Base-by-base conservation (phyloP, 2,113 vertebrate genomes). In the Mus spicilegus region DNA sequence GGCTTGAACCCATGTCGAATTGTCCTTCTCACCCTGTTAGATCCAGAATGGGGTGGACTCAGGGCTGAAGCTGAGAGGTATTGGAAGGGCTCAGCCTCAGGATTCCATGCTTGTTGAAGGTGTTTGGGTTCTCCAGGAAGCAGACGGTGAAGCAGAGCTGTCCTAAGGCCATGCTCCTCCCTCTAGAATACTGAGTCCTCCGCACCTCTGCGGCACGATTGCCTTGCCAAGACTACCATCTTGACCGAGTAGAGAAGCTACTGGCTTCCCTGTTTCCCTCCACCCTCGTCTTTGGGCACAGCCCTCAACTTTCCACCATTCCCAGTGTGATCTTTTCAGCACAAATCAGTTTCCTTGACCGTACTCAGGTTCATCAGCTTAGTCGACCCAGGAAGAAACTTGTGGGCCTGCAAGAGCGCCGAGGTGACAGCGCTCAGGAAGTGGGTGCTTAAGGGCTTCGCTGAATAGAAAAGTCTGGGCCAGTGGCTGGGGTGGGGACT, bases 21-120 rank as follows among this genome's bases (percentile, higher is more conserved):
- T 17, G 54, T 28, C 28, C 16, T 14, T 28, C n/a, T 87, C 70
- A 63, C 20, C 24, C 75, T 61, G 33, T 46, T 42, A 58, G 22
- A 65, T 58, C 36, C 80, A 76, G 67, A 30, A 80, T 3, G 6
- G 42, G 51, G 10, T 88, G 61, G n/a, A 46, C 46, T 63, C 58
- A 65, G 67, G 86, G 54, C 61, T 78, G n/a, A 87, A 49, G 28
- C 77, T 51, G 63, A 94, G 96, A 33, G 1, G 4, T 12, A 9
- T 22, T 19, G 49, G 88, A 78, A 13, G 0, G 2, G 1, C 7
- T 22, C 33, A 28, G 86, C 46, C 7, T 7, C 65, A 17, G 24
- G 33, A 24, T 24, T 1, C 20, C 3, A 1, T 17, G 22, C 42
- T 33, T 22, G 42, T 33, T 7, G 42, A 42, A 42, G 0, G 1